These are phyloP conservation scores for Tauraco hartlaubi DNA, from an alignment of 2,797 vertebrate genomes.

Conservation along the genomic window DNA sequence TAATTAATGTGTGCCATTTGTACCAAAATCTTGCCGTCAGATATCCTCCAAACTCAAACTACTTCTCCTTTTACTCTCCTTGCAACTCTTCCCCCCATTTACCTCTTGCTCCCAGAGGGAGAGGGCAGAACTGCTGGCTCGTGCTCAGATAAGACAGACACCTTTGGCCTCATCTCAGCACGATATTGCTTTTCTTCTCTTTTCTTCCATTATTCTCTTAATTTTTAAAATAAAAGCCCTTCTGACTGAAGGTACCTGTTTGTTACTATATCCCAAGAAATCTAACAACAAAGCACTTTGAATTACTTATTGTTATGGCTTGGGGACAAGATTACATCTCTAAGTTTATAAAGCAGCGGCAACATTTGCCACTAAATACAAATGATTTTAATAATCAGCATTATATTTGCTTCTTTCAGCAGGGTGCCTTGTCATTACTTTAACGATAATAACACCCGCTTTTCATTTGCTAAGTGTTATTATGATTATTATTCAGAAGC, in stretches of 20 bases:
- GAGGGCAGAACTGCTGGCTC: neutral
- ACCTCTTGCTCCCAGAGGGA: neutral
- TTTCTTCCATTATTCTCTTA: neutral
- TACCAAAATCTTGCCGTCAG: neutral
- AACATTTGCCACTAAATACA: slow-evolving; percentile 64
- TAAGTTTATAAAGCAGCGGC: slow-evolving; percentile 47
- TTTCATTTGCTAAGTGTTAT: slow-evolving; percentile 70
- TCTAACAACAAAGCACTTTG: slow-evolving; percentile 36
- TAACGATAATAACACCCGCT: slow-evolving; percentile 51
- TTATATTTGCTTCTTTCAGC: slow-evolving; percentile 65
- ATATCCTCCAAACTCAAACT: neutral
- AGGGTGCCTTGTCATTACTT: slow-evolving; percentile 68
- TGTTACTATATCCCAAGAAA: slow-evolving; percentile 1
- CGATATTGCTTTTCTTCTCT: neutral
- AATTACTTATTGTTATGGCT: slow-evolving; percentile 57
- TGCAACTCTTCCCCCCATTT: neutral
- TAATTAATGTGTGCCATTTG: accelerated
- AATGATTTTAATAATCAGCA: slow-evolving; percentile 73
- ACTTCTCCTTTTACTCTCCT: neutral
- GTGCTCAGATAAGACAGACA: neutral
- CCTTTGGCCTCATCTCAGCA: neutral
- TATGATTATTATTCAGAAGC: slow-evolving; percentile 70
- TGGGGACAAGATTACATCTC: slow-evolving; percentile 60
- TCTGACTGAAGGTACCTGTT: slow-evolving; percentile 40
- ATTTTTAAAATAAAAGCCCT: slow-evolving; percentile 4